phyloP scores from a whole-genome alignment of 2,113 vertebrate genomes.

The Chascanopsetta lugubris region DNA sequence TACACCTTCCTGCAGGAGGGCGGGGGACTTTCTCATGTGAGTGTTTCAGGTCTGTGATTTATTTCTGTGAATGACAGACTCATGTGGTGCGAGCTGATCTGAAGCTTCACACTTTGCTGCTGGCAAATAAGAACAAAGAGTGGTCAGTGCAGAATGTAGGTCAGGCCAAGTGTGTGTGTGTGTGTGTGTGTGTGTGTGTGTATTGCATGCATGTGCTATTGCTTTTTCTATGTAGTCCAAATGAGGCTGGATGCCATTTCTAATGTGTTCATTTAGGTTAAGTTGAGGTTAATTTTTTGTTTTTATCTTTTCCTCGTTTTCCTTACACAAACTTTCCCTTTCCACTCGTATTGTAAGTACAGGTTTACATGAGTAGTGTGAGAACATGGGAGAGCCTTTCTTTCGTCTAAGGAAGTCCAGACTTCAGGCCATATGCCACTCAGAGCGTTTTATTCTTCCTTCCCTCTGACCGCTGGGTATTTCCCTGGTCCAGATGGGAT shows the following conservation, averaged over 20 bases:
- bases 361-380: neutral
- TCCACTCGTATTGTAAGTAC: neutral
- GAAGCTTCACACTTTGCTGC: constrained; percentile 32
- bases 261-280: neutral
- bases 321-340: neutral
- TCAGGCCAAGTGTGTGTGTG: constrained; percentile 18
- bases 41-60: neutral
- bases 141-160: constrained; percentile 29
- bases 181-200: neutral
- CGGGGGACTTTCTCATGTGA: neutral
- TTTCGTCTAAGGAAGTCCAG: constrained; percentile 7
- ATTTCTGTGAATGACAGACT: constrained; percentile 25
- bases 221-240: neutral
- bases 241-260: neutral
- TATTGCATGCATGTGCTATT: neutral
- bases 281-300: neutral
- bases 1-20: no score
- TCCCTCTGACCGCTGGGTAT: constrained; percentile 15
- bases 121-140: constrained; percentile 30
- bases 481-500: neutral
- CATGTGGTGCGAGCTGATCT: constrained; percentile 7
- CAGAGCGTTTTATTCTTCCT: neutral
- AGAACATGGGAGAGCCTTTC: constrained; percentile 1
- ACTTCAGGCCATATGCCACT: neutral
- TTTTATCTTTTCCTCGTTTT: neutral